Evolutionary conservation across 2,797 vertebrate genomes (phyloP), one percentile per base, ranked within the genome.

Genomic region (Microctenopoma steveboyesi): DNA sequence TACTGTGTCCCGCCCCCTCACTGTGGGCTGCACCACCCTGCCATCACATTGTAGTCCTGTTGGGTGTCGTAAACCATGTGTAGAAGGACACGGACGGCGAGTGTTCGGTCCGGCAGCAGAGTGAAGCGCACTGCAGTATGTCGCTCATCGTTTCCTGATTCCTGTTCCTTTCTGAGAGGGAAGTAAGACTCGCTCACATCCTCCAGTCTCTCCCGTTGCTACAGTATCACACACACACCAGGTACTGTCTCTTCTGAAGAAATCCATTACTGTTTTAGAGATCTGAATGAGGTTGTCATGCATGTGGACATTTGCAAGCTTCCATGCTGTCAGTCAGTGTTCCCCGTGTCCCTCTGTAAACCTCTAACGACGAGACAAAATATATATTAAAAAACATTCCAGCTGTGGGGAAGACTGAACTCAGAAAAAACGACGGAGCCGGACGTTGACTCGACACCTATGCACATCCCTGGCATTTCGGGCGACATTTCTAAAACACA

Each of bases 271-370:
- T 95, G 93, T 95, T 95, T 95, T 96, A 95, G 94, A 94, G 93
- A 95, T 95, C 92, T 94, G 94, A 95, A 95, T 95, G 95, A 96
- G 96, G 94, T 96, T 72, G 92, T 96, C 95, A 94, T 98, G 97
- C 97, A 98, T 98, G 97, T 98, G 96, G 95, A 96, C 95, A 95
- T 95, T 96, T 94, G 93, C 94, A 95, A 96, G 95, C 94, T 94
- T 96, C 95, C 95, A 96, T 96, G 93, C 95, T 82, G 85, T 84
- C 81, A 69, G 78, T 83, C 85, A 72, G 84, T 90, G 83, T 83
- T 69, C 59, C 81, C 82, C 28, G 53, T 84, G 74, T 90, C 84
- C 80, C 52, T 70, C 80, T 66, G 72, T 82, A 48, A 82, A 83
- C 70, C 53, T 72, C 73, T 16, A 8, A 69, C 33, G 70, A 77